Evolutionary conservation across 1,140 invertebrate genomes (phyloP).

Genomic region (Aphis gossypii): DNA sequence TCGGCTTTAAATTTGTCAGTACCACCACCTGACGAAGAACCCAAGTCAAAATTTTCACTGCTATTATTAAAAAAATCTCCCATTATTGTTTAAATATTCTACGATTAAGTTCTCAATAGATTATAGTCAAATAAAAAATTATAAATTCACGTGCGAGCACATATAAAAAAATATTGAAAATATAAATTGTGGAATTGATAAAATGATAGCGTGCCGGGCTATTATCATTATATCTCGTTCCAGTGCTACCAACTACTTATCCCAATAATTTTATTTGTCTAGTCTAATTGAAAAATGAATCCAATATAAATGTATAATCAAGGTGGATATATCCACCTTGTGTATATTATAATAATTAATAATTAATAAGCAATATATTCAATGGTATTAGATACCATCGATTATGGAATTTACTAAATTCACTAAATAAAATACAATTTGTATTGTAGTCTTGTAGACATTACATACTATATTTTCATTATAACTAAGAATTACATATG

Average conservation of each 20-base stretch:
- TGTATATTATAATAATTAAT: no score
- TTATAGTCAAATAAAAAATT: not conserved
- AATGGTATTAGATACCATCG: no score
- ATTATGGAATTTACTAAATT: no score
- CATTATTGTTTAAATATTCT: slow-evolving; percentile 33
- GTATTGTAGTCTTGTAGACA: no score
- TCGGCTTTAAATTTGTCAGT: slow-evolving; percentile 65
- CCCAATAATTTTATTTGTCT: not conserved
- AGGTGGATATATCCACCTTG: no score
- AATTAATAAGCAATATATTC: no score
- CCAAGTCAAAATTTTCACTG: not conserved
- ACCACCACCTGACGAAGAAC: not conserved
- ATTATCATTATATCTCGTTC: not conserved
- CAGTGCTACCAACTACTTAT: not conserved
- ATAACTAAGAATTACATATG: no score
- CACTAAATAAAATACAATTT: no score
- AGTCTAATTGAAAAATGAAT: not conserved
- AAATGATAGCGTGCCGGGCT: slow-evolving; percentile 24
- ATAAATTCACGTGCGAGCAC: not conserved
- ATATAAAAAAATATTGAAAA: not conserved
- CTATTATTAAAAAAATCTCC: slow-evolving; percentile 48
- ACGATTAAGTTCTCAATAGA: not conserved
- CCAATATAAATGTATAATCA: no score
- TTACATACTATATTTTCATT: no score
- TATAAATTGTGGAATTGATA: no score